A percentile compares a stretch with the other conserved stretches of the same genome.
These are phyloP conservation scores for Pelusios castaneus DNA, from an alignment of 2,113 vertebrate species.

Conservation along the genomic window DNA sequence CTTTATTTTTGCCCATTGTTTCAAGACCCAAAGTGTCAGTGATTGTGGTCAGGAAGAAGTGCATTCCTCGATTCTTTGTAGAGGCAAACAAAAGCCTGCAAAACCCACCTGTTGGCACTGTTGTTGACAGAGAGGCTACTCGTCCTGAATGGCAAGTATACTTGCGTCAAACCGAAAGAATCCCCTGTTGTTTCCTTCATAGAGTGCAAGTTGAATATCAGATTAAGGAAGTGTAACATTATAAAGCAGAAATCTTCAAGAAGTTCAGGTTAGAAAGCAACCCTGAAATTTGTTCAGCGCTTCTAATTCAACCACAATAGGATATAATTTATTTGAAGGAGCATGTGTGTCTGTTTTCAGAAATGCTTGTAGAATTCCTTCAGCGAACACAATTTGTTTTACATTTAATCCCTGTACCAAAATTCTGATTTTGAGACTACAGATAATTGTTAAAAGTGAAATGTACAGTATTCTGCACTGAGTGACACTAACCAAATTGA, in stretches of 20 bases:
- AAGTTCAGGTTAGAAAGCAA: background rate
- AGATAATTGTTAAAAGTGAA: background rate
- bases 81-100: conserved; percentile 26
- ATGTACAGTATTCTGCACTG: background rate
- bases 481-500: background rate
- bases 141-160: conserved; percentile 57
- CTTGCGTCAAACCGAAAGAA: accelerated
- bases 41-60: conserved; percentile 59
- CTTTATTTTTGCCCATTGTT: background rate
- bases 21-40: conserved; percentile 46
- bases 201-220: accelerated
- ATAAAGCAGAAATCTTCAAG: background rate
- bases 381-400: background rate
- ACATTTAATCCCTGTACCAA: background rate
- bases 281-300: background rate
- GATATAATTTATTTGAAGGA: background rate
- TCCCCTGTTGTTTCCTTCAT: background rate
- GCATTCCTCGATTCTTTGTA: conserved; percentile 33
- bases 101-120: conserved; percentile 71
- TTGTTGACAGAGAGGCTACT: conserved; percentile 68
- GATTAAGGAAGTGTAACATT: accelerated
- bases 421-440: background rate
- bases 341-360: background rate
- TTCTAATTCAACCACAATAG: background rate
- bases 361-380: conserved; percentile 6